These are phyloP conservation scores for Dipodomys ordii DNA, from an alignment of 2,113 vertebrate genomes.

Conservation along the genomic window DNA sequence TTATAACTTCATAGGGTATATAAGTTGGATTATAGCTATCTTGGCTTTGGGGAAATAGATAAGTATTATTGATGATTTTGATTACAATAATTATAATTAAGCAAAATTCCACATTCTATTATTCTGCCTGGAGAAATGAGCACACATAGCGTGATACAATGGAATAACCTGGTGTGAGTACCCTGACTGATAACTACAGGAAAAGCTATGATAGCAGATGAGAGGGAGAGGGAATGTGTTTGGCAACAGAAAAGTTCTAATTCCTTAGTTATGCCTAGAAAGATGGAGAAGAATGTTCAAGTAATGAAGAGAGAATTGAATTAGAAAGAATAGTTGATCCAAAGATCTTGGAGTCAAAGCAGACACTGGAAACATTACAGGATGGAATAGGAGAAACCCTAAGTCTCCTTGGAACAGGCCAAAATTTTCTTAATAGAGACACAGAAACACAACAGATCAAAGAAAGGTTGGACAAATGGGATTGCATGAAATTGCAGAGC, in stretches of 20 bases:
- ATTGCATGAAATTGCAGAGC: no score
- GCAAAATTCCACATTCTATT: not conserved
- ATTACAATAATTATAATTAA: no score
- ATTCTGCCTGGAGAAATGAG: not conserved
- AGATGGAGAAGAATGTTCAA: not conserved
- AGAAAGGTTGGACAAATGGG: no score
- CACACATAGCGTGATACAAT: not conserved
- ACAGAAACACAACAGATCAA: no score
- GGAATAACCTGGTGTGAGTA: not conserved
- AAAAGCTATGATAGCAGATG: not conserved
- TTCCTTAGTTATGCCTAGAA: not conserved
- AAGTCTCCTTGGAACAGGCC: no score
- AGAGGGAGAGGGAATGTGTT: not conserved
- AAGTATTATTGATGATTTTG: not conserved
- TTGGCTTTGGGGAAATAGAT: slow-evolving; percentile 1
- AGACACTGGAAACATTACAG: no score
- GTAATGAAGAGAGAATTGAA: not conserved
- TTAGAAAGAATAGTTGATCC: not conserved
- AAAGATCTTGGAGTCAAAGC: no score
- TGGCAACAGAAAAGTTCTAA: not conserved
- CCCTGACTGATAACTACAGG: not conserved
- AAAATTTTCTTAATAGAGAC: no score
- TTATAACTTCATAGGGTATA: not conserved
- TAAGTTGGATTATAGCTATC: not conserved
- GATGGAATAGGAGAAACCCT: no score